Evolutionary conservation across 2,113 vertebrate genomes (phyloP).

Genomic region (Malurus melanocephalus): DNA sequence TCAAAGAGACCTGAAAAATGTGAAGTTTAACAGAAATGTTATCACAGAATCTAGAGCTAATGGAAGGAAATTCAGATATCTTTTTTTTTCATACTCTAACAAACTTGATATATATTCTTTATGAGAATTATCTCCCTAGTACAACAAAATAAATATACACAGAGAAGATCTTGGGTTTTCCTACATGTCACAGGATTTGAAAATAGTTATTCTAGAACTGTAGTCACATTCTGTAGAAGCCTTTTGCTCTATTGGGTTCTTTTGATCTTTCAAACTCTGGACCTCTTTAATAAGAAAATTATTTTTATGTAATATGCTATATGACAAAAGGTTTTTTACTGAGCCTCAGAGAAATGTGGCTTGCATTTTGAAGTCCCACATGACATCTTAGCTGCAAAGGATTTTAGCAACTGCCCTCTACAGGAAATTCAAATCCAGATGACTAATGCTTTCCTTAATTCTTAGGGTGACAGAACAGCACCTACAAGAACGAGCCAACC

Average conservation of each 20-base stretch:
- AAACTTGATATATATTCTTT: not conserved
- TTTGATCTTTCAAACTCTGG: not conserved
- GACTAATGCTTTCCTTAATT: not conserved
- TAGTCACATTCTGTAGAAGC: not conserved
- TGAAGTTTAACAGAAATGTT: not conserved
- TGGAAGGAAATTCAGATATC: not conserved
- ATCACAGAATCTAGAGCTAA: not conserved
- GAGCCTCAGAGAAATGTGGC: not conserved
- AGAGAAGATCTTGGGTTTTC: not conserved
- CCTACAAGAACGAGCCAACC: not conserved
- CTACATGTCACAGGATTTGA: not conserved
- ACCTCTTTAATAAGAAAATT: not conserved
- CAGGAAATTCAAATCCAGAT: not conserved
- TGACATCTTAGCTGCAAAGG: not conserved
- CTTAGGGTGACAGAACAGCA: not conserved
- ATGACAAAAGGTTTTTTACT: not conserved
- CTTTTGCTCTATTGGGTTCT: not conserved
- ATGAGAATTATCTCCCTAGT: not conserved
- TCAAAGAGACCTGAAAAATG: conserved; percentile 86
- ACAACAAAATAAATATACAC: not conserved
- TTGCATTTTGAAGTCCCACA: not conserved
- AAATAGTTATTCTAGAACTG: not conserved
- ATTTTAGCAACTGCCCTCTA: not conserved
- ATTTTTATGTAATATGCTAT: not conserved
- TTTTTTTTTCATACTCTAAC: not conserved